Conservation (phyloP, 2,113 vertebrate genomes). For the Rhinopomastus cyanomelas region DNA sequence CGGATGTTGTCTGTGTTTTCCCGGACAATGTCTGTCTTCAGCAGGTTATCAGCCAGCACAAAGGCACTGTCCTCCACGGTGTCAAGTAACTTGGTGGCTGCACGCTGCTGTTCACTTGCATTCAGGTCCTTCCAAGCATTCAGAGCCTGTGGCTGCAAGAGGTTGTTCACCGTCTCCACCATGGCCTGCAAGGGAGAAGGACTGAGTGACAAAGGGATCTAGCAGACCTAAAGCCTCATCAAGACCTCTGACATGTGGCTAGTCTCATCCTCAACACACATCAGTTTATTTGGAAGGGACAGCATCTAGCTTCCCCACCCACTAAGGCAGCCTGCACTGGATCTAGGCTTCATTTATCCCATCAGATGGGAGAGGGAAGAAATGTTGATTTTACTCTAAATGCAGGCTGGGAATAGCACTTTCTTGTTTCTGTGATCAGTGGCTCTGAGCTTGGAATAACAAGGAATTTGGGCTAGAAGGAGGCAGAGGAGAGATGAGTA, state of each 20-base stretch:
- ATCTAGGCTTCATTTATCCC: conserved; percentile 11
- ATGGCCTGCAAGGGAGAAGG: conserved; percentile 83
- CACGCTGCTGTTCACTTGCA: conserved; percentile 86
- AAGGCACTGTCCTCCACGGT: conserved; percentile 98
- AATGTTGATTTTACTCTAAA: conserved; percentile 27
- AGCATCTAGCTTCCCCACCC: background rate
- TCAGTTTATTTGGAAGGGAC: background rate
- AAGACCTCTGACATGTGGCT: conserved; percentile 24
- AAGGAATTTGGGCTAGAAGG: background rate
- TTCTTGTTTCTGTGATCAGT: background rate
- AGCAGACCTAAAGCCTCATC: background rate
- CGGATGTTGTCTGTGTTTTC: conserved; percentile 97
- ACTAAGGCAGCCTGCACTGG: background rate
- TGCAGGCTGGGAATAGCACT: background rate
- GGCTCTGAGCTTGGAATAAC: background rate
- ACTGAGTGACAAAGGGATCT: conserved; percentile 25
- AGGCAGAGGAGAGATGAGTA: background rate
- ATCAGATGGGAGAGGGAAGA: background rate
- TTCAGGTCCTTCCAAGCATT: conserved; percentile 90
- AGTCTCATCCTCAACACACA: conserved; percentile 4
- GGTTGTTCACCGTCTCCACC: conserved; percentile 98
- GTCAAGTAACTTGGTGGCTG: conserved; percentile 94
- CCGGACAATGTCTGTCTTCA: conserved; percentile 96
- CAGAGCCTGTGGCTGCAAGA: conserved; percentile 91
- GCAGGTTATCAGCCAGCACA: conserved; percentile 95